Base-by-base conservation (phyloP, 2,113 vertebrate genomes). In the Mugil cephalus region DNA sequence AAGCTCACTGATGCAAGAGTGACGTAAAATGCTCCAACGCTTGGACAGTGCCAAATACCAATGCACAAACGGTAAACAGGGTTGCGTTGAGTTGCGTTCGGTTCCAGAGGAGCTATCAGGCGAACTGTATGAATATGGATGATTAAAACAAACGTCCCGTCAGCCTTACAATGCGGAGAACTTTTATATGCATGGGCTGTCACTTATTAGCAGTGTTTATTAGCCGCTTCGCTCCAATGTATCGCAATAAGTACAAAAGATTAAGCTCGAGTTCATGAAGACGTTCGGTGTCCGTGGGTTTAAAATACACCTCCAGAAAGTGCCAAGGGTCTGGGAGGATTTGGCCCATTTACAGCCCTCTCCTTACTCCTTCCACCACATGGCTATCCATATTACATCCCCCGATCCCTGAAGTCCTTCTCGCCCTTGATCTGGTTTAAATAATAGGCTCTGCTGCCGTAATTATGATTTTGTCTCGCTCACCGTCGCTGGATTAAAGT, bases 361-460 rank as follows among this genome's bases (percentile, higher is more conserved):
- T 69, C 47, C 21, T 17, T 48, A 11, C 46, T 65, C 42, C 53
- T 69, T 34, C 58, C 55, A 13, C 47, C 38, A n/a, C 63, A 71
- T 64, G 68, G 59, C 67, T 70, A 75, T 69, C 46, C 52, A 47
- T 70, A 69, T 60, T 80, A 35, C 69, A 61, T 66, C 71, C 65
- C 69, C 48, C 6, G 38, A 72, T 76, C 86, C 80, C 80, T 35
- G 30, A 74, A 83, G 84, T 85, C 52, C 69, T 72, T 68, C 54
- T 64, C 74, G 82, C 88, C 91, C 92, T 91, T 91, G 89, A 90
- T 90, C 84, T 85, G 80, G 72, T 90, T 88, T 86, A 82, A 81
- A 86, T 86, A 91, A 87, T 51, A 85, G 69, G 42, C 62, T 79
- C 69, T 50, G 59, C 84, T 65, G 73, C 78, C 60, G 46, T 91